A percentile compares a stretch with the other conserved stretches of the same genome.
These are phyloP conservation scores for Lanius collurio DNA, from an alignment of 2,113 vertebrate species.

Conservation along the genomic window DNA sequence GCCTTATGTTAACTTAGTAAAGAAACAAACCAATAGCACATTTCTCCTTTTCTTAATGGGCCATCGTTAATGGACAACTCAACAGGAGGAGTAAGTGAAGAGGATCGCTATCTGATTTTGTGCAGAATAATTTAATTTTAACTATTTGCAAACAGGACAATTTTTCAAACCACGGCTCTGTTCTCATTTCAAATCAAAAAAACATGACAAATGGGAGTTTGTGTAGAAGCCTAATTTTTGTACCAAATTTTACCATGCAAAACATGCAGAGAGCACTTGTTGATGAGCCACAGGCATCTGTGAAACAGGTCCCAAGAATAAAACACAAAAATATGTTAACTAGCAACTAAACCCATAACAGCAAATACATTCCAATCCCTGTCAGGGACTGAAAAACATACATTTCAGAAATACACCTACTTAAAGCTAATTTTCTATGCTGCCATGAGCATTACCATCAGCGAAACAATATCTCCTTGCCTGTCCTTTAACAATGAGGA, in stretches of 20 bases:
- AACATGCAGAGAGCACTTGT: not conserved
- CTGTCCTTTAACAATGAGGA: conserved; percentile 30
- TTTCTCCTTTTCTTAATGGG: not conserved
- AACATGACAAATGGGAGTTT: not conserved
- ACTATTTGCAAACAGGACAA: not conserved
- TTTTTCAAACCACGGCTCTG: not conserved
- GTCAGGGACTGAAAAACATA: not conserved
- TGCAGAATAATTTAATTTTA: not conserved
- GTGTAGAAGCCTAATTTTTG: not conserved
- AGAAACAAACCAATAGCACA: not conserved
- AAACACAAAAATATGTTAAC: conserved; percentile 1
- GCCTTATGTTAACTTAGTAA: not conserved
- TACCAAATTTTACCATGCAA: not conserved
- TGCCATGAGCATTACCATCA: not conserved
- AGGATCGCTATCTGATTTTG: not conserved
- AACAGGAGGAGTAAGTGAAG: not conserved
- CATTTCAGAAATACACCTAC: conserved; percentile 11
- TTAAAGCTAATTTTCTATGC: conserved; percentile 3
- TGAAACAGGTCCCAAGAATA: not conserved
- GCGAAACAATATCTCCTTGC: not conserved
- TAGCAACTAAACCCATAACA: not conserved
- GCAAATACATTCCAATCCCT: not conserved
- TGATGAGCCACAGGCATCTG: not conserved
- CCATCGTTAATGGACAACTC: not conserved
- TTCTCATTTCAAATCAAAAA: not conserved